Conservation (phyloP, 2,888 invertebrate species). For the Rugalucina vietnamica region DNA sequence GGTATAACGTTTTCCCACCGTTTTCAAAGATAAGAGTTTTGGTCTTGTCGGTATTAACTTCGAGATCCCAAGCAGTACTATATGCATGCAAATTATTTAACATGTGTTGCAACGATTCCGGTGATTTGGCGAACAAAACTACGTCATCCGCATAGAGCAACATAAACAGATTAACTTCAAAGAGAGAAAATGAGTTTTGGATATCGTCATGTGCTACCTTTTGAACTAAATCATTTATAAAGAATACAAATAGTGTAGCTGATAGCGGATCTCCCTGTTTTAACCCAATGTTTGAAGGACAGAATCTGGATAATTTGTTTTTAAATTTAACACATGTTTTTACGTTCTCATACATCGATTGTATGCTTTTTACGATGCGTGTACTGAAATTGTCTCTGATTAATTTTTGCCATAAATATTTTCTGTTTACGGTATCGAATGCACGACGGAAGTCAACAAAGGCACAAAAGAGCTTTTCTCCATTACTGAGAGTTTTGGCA, state of each 20-base stretch:
- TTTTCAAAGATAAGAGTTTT: conserved; percentile 18
- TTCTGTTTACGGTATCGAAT: background rate
- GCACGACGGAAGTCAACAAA: background rate
- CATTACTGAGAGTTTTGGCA: background rate
- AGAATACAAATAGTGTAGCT: background rate
- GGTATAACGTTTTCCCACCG: background rate
- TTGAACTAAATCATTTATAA: background rate
- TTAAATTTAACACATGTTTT: background rate
- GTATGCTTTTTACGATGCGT: background rate
- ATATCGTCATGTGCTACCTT: background rate
- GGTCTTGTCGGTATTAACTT: background rate
- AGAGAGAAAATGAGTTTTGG: background rate
- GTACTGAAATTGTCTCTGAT: background rate
- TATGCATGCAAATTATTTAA: background rate
- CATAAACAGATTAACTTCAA: background rate
- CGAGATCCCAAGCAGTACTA: background rate
- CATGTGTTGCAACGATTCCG: background rate
- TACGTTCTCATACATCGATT: conserved; percentile 4
- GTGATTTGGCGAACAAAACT: background rate
- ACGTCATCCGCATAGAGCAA: conserved; percentile 7
- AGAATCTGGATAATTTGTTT: background rate
- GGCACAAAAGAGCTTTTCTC: background rate
- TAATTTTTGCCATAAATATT: conserved; percentile 2
- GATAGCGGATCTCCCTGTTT: conserved; percentile 8
- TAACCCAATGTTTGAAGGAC: background rate